Evolutionary conservation across 37 sponge, comb jelly and placozoan genomes (phyloP), one percentile per base, ranked within the genome.

Genomic region (Cliona cf. orientalis): DNA sequence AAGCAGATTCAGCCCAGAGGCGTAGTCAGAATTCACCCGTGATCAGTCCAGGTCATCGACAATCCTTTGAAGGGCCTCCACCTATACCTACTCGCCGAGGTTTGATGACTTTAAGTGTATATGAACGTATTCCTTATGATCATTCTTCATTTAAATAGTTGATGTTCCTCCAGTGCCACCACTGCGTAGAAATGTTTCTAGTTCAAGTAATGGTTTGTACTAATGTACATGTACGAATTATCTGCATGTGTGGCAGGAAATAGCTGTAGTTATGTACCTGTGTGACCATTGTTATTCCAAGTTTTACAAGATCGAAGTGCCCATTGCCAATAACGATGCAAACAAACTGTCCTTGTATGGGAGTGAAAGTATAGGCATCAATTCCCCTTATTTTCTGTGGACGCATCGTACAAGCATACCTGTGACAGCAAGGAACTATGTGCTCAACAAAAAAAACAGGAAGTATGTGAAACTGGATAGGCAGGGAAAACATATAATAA

Each of bases 81-180:
- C 73, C 73, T 5, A 46, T 71, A n/a, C 73, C 73, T 35, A 45
- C 73, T 2, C 73, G 53, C 56, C 9, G 56, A 49, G 56, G 73
- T 72, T 53, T 53, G 73, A n/a, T n/a, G 55, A 19, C 55, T 49
- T 17, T 49, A 49, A 19, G 17, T 19, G 11, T 49, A 49, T 49
- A 19, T 17, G 17, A 11, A 19, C 55, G 55, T 19, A 19, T 19
- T 35, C 3, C 17, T 22, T 72, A 46, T 44, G 25, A n/a, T 71
- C 28, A n/a, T 42, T n/a, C 26, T 43, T 41, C 21, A 9, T 37
- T 28, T 19, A 36, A 32, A 36, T 14, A 72, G 73, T 2, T 53
- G 73, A 49, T 9, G 36, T 2, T 46, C 36, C 67, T 36, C 73
- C 73, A 5, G 43, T 34, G 7, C 73, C 73, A 42, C 73, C 73